A percentile compares a stretch with the other conserved stretches of the same genome.
These are phyloP conservation scores for Erebia palarica DNA, from an alignment of 2,888 invertebrate species.

Conservation along the genomic window DNA sequence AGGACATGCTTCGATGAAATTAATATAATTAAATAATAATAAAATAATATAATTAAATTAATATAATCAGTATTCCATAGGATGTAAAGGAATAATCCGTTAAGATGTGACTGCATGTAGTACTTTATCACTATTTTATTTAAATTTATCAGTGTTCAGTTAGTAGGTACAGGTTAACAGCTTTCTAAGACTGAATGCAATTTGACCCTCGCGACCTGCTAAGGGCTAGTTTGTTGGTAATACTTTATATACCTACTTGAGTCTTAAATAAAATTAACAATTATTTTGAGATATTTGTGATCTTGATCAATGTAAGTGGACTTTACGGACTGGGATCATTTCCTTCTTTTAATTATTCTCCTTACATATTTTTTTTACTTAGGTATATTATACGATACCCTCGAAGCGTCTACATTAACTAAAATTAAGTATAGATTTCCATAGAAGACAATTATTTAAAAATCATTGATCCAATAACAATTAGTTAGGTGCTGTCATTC, in stretches of 20 bases:
- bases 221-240: neutral
- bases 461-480: no score
- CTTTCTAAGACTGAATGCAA: conserved; percentile 14
- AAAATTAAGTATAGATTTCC: no score
- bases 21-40: no score
- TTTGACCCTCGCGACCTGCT: conserved; percentile 12
- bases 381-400: no score
- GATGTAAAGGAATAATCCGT: neutral
- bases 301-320: neutral
- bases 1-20: neutral
- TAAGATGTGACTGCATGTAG: neutral
- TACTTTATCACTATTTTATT: conserved; percentile 14
- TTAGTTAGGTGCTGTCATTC: no score
- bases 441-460: no score
- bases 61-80: neutral
- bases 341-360: no score
- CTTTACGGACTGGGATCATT: neutral
- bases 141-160: conserved; percentile 8
- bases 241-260: neutral
- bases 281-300: neutral
- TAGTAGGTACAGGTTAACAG: neutral
- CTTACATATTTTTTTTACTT: no score
- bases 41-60: no score
- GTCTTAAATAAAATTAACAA: neutral
- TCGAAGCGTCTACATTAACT: no score